These are phyloP conservation scores for Heliconius congener DNA, from an alignment of 1,140 invertebrate genomes.

Conservation along the genomic window DNA sequence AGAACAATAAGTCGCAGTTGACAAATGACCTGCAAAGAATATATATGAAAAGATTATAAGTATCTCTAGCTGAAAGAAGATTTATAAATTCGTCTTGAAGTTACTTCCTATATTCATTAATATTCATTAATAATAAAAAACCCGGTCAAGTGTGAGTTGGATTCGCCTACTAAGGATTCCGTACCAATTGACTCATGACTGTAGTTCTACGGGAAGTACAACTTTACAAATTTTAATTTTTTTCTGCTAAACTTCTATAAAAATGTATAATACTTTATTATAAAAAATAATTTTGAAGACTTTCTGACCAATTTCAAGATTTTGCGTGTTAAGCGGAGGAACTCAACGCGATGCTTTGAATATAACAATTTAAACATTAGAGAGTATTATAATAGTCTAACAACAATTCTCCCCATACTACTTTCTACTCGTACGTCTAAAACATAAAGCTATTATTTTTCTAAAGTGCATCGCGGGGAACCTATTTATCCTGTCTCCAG, in stretches of 20 bases:
- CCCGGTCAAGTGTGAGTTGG: too few species aligned
- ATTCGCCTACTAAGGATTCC: too few species aligned
- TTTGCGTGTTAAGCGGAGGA: neutral
- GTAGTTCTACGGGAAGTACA: too few species aligned
- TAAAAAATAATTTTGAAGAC: neutral
- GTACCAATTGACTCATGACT: too few species aligned
- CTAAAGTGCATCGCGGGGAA: constrained; percentile 8
- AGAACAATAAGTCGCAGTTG: constrained; percentile 37
- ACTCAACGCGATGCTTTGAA: neutral
- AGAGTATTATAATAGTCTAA: too few species aligned
- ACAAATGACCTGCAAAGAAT: constrained; percentile 43
- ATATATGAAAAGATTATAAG: neutral
- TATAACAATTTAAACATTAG: too few species aligned
- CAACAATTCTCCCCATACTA: neutral
- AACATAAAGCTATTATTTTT: constrained; percentile 4
- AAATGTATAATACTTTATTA: too few species aligned
- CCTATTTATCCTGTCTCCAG: constrained; percentile 20
- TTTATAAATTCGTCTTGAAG: constrained; percentile 55
- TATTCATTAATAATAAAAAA: too few species aligned
- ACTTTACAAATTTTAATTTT: too few species aligned
- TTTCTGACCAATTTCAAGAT: too few species aligned
- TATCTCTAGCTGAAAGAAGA: neutral
- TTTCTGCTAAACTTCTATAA: too few species aligned
- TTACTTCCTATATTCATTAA: too few species aligned
- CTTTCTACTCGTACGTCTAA: neutral